These are phyloP conservation scores for Burhinus bistriatus DNA, from an alignment of 2,113 vertebrate genomes.

Conservation along the genomic window DNA sequence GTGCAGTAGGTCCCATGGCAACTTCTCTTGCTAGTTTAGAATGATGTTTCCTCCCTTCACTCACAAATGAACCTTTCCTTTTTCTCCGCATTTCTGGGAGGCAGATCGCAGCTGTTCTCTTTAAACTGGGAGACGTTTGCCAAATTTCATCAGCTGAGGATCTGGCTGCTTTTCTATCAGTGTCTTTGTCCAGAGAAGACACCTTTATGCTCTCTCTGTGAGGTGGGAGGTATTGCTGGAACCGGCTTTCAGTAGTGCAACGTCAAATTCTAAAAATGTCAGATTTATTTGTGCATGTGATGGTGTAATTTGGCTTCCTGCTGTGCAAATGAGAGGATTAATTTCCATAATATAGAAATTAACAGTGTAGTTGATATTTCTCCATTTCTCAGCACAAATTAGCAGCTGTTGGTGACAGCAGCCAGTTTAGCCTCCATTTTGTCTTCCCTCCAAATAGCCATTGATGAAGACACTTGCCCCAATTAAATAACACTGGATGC, in stretches of 20 bases:
- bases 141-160: background rate
- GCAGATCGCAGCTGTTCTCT: background rate
- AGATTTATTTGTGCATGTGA: background rate
- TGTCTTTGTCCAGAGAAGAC: background rate
- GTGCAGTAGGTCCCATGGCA: background rate
- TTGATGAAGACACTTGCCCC: background rate
- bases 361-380: background rate
- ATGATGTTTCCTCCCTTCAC: background rate
- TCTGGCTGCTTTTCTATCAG: background rate
- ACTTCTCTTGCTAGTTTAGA: background rate
- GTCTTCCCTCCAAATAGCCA: background rate
- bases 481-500: background rate
- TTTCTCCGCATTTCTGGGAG: background rate
- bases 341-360: constrained; percentile 42
- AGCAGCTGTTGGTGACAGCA: background rate
- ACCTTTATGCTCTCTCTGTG: background rate
- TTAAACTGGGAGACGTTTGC: background rate
- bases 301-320: constrained; percentile 29
- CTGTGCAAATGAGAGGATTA: constrained; percentile 43
- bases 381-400: background rate
- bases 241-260: background rate
- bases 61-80: background rate
- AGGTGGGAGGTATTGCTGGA: background rate
- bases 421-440: background rate
- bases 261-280: constrained; percentile 20